Evolutionary conservation across 2,888 invertebrate species (phyloP), one percentile per base, ranked within the genome.

Genomic region (Myopa testacea): DNA sequence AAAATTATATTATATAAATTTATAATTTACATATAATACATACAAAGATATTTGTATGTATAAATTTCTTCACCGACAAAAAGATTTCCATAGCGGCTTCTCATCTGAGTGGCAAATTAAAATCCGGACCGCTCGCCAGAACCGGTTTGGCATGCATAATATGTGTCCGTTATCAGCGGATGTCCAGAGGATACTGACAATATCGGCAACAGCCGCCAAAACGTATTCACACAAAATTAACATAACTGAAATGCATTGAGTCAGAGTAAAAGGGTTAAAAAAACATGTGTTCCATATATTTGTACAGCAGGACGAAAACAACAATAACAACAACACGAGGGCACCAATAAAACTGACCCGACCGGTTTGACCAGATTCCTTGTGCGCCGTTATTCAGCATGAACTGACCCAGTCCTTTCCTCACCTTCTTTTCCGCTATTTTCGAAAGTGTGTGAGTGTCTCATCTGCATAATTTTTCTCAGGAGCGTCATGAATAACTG

Each of bases 301-400:
- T 38, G 34, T 3, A 14, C 34, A 12, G 16, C 58, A 50, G 26
- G 19, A 69, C 26, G 26, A 26, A 50, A 19, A 69, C 26, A 4
- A 69, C 69, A 34, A n/a, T 40, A 40, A 40, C 38, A 37, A 40
- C 55, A 6, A 12, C 55, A 8, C 19, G 2, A 62, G 4, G 12
- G 62, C 50, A 50, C 71, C 8, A 37, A 55, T 10, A 38, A 37
- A 71, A 58, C 71, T 71, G 71, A 71, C 71, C 71, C 38, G 34
- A 71, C 71, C 71, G 71, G 71, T 71, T 71, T 71, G 71, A 71
- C 71, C 58, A 38, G 71, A 71, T 58, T 71, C 71, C 69, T 60
- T 71, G 58, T 4, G 38, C 38, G 16, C 26, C 6, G 34, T 10
- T 34, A 26, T 26, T 16, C 70, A 40, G 40, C 45, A 19, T 50